Conservation (phyloP, 2,113 vertebrate genomes). For the Seriola quinqueradiata region DNA sequence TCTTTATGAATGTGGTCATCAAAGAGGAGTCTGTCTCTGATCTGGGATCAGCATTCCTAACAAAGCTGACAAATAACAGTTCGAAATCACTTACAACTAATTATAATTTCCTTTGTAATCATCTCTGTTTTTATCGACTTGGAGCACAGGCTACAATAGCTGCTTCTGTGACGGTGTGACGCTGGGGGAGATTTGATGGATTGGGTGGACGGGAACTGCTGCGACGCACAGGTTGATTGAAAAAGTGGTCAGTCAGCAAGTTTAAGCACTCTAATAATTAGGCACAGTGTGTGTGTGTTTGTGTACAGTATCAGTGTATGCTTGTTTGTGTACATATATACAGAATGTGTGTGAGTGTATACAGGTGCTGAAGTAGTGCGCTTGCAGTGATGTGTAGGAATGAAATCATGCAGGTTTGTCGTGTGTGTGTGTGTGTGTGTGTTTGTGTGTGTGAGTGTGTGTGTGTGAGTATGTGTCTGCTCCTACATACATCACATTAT, state of each 20-base stretch:
- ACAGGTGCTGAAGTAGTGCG: neutral
- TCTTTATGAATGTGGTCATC: constrained; percentile 22
- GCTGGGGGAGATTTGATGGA: constrained; percentile 46
- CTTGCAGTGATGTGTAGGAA: neutral
- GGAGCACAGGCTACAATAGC: neutral
- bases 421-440: constrained; percentile 8
- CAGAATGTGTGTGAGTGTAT: neutral
- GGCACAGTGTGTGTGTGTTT: constrained; percentile 3
- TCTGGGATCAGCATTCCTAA: constrained; percentile 8
- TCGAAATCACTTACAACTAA: constrained; percentile 25
- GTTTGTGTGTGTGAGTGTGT: neutral
- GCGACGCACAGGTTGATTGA: constrained; percentile 34
- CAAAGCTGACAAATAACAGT: constrained; percentile 5
- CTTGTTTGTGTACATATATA: neutral
- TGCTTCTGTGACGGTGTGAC: neutral
- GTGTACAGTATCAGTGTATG: neutral
- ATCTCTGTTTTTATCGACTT: constrained; percentile 21
- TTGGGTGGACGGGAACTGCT: constrained; percentile 11
- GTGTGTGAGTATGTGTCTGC: no score
- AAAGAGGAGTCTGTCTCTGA: constrained; percentile 16
- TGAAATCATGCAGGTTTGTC: neutral
- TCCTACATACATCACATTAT: constrained; percentile 19
- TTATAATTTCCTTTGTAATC: constrained; percentile 47
- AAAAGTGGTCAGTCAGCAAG: constrained; percentile 56
- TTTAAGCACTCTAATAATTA: constrained; percentile 46